A percentile compares a stretch with the other conserved stretches of the same genome.
phyloP scores from a whole-genome alignment of 2,797 vertebrate genomes.

The Oryzias sinensis region DNA sequence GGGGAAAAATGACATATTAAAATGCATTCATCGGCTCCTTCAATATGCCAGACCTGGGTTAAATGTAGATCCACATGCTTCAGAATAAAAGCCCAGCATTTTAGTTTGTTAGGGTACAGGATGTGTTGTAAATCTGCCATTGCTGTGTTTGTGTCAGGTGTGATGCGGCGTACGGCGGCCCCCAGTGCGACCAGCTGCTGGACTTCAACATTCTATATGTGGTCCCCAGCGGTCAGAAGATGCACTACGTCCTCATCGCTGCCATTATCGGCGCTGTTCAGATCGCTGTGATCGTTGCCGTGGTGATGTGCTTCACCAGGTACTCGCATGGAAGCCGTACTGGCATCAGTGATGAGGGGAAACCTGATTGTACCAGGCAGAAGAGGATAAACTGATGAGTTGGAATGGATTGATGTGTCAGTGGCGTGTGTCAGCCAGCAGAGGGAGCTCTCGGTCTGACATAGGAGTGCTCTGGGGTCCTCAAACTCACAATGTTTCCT shows the following conservation, averaged over 20 bases:
- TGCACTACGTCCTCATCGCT: constrained; percentile 97
- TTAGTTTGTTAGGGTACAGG: too few relatives aligned
- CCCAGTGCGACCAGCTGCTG: constrained; percentile 91
- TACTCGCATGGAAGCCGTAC: constrained; percentile 36
- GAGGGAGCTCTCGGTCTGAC: not conserved
- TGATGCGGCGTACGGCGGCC: constrained; percentile 91
- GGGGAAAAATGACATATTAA: too few relatives aligned
- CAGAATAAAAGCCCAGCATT: too few relatives aligned
- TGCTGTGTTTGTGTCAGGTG: constrained; percentile 56
- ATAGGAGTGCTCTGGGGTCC: not conserved
- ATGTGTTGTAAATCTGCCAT: not conserved
- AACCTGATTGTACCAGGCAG: too few relatives aligned
- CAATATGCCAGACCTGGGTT: too few relatives aligned
- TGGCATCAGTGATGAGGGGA: too few relatives aligned
- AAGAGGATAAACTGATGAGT: too few relatives aligned
- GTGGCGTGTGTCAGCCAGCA: not conserved
- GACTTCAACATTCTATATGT: constrained; percentile 98
- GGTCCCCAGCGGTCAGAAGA: constrained; percentile 96
- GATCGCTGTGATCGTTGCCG: constrained; percentile 96
- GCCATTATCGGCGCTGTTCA: constrained; percentile 97
- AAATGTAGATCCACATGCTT: too few relatives aligned
- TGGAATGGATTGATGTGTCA: not conserved
- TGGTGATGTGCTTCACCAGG: constrained; percentile 99
- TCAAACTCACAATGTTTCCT: too few relatives aligned
- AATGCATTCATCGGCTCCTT: too few relatives aligned